Evolutionary conservation across 2,888 invertebrate genomes (phyloP).

Genomic region (Erebia epiphron): DNA sequence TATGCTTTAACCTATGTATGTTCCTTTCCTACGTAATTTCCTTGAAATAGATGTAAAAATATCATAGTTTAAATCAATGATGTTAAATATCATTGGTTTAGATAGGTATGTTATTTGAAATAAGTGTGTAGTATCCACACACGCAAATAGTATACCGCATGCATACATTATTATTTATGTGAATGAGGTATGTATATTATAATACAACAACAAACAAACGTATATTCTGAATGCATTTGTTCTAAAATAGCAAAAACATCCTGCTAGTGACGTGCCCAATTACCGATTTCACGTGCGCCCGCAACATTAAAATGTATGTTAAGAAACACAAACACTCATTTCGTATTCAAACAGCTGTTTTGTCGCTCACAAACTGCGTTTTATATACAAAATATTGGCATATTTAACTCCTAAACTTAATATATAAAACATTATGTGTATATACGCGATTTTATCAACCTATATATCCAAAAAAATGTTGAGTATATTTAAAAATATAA

Average conservation of each 20-base stretch:
- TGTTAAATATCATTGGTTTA: too few species aligned
- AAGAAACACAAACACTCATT: constrained; percentile 26
- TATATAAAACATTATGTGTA: not conserved
- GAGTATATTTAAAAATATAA: not conserved
- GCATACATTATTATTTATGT: too few species aligned
- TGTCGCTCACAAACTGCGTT: constrained; percentile 20
- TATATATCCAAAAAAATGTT: not conserved
- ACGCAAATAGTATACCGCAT: too few species aligned
- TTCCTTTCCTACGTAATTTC: too few species aligned
- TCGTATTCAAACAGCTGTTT: constrained; percentile 41
- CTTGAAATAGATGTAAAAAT: too few species aligned
- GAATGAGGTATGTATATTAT: too few species aligned
- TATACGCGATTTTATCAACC: not conserved
- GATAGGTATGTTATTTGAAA: too few species aligned
- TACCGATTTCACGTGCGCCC: constrained; percentile 22
- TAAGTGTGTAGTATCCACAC: too few species aligned
- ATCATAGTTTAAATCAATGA: too few species aligned
- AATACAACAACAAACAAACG: too few species aligned
- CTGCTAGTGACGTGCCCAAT: constrained; percentile 23
- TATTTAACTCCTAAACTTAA: not conserved
- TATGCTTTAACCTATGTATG: too few species aligned
- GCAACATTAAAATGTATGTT: constrained; percentile 26
- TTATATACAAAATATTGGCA: constrained; percentile 1
- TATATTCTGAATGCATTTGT: not conserved
- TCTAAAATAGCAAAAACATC: constrained; percentile 13